A percentile compares a stretch with the other conserved stretches of the same genome.
phyloP scores from a whole-genome alignment of 2,113 vertebrate species.

The Madoqua kirkii region DNA sequence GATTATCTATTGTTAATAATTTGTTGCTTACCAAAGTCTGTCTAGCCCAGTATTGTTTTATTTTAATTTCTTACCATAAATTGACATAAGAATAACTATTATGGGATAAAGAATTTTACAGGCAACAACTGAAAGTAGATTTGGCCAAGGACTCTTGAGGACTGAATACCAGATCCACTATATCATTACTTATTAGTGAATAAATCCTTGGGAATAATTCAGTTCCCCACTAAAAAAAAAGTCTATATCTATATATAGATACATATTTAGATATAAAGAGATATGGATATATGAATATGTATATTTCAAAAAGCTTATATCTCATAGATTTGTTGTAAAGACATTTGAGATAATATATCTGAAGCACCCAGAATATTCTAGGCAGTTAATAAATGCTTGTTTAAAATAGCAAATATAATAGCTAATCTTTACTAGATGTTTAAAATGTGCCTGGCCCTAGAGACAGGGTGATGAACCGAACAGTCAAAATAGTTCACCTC shows the following conservation, averaged over 20 bases:
- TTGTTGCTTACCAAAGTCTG: neutral
- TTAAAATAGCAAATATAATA: neutral
- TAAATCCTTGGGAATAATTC: neutral
- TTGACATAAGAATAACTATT: neutral
- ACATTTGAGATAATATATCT: neutral
- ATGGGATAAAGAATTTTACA: neutral
- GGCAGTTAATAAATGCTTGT: neutral
- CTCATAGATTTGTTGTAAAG: neutral
- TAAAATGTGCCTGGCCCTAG: neutral
- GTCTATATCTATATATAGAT: neutral
- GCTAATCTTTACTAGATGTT: neutral
- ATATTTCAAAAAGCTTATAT: neutral
- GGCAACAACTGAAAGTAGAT: neutral
- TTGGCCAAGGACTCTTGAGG: neutral
- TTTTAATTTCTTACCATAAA: neutral
- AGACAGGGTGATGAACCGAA: neutral
- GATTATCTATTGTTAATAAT: neutral
- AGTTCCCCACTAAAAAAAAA: neutral
- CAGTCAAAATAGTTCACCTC: neutral
- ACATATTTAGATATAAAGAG: neutral
- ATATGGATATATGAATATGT: neutral
- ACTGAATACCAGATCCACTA: neutral
- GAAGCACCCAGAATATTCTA: neutral
- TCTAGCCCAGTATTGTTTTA: neutral
- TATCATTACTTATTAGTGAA: neutral